phyloP scores from a whole-genome alignment of 2,113 vertebrate species.

The Grus americana region DNA sequence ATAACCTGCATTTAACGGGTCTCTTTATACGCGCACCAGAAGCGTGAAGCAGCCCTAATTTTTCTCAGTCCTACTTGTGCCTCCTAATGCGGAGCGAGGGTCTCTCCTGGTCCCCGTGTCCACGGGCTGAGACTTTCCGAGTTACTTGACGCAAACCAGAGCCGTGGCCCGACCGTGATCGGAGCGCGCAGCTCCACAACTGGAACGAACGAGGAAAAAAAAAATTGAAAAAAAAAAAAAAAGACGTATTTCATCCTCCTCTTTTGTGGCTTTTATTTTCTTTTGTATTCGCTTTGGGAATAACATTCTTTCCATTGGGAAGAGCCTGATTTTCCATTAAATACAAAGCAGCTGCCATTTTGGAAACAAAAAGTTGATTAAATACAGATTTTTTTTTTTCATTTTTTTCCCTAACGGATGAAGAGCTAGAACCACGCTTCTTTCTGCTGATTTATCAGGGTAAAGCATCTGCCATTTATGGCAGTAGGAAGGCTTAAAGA shows the following conservation, averaged over 20 bases:
- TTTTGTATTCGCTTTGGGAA: constrained; percentile 57
- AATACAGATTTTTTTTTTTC: constrained; percentile 5
- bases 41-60: fast-evolving
- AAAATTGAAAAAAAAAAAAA: background rate
- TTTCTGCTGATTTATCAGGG: constrained; percentile 32
- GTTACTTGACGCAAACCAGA: background rate
- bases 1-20: background rate
- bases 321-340: constrained; percentile 68
- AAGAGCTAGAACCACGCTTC: background rate
- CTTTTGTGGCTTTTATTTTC: constrained; percentile 62
- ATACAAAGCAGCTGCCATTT: constrained; percentile 71
- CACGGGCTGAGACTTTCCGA: background rate
- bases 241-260: constrained; percentile 23
- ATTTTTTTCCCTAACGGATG: background rate
- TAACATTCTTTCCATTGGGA: constrained; percentile 68
- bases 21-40: fast-evolving
- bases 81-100: fast-evolving
- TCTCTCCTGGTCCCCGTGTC: background rate
- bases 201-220: background rate
- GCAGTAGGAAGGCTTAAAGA: background rate
- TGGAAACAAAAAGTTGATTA: constrained; percentile 64
- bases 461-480: background rate
- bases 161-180: background rate
- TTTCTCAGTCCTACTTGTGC: fast-evolving
- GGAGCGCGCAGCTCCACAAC: background rate